Base-by-base conservation (phyloP, 2,797 vertebrate species). In the Silurus aristotelis region DNA sequence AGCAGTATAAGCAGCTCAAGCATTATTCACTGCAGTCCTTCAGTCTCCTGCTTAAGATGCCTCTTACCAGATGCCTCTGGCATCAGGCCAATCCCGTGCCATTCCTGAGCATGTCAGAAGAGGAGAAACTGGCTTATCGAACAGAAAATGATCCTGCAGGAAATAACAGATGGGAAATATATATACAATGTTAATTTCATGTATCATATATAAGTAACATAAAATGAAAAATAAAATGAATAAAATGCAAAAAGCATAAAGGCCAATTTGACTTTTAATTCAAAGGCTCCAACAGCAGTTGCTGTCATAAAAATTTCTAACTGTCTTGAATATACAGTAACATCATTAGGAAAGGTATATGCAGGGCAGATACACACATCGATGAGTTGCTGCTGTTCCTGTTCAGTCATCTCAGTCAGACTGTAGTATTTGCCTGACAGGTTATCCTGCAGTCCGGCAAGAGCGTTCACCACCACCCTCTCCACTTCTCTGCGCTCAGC, bases 21-120 rank as follows among this genome's bases (percentile, higher is more conserved):
- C 61, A 38, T 66, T 60, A 56, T 38, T 63, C 48, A 38, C 22
- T 70, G 64, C 60, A 86, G 58, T 60, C 38, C 19, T 60, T 72
- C 61, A 60, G 38, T 15, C 46, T 55, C 43, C 46, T 52, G 13
- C 55, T 43, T 43, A 52, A 38, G n/a, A 66, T 66, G 71, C 43
- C 13, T 84, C 95, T 94, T 92, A 99, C 98, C 98, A 99, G 91
- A 99, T 99, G 78, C 98, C 98, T 84, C 98, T 96, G 38, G 96
- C 98, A 71, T 99, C 98, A 0, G 98, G 98, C 98, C 98, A 99
- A 90, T 99, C 98, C n/a, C 98, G 95, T 87, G 98, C 98, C 98
- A 99, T 99, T 82, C 98, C 98, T 86, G 98, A 93, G 71, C 98
- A 96, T 0, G 97, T 99, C 91, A 99, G 94, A 90, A 99, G 94